Conservation (phyloP, 1,140 invertebrate genomes). For the Lanistes nyassanus region DNA sequence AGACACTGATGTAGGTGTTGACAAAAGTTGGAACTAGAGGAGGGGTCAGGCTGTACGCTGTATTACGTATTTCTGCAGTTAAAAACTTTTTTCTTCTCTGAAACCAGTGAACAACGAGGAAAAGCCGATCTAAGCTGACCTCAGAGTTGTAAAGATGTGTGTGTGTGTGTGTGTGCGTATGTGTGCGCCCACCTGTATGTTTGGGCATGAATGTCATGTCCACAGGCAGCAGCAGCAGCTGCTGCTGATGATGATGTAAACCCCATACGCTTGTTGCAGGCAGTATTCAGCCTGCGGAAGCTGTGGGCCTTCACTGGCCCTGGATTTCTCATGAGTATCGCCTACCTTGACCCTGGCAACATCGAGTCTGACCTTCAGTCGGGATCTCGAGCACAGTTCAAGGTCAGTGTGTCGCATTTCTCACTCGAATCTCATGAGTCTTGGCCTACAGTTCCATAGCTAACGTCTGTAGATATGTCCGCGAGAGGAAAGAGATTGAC, state of each 20-base stretch:
- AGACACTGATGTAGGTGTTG: constrained; percentile 66
- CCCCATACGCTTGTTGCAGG: neutral
- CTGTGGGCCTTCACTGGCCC: constrained; percentile 94
- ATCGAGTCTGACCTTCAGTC: constrained; percentile 92
- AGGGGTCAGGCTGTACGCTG: neutral
- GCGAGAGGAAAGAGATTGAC: neutral
- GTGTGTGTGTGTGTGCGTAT: constrained; percentile 1
- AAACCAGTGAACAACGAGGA: neutral
- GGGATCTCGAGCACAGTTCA: constrained; percentile 82
- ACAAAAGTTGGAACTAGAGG: too few species aligned
- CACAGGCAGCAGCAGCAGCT: too few species aligned
- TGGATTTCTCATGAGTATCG: constrained; percentile 93
- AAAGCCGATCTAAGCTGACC: neutral
- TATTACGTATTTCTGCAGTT: constrained; percentile 9
- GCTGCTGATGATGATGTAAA: too few species aligned
- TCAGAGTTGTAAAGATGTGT: neutral
- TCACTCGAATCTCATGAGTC: too few species aligned
- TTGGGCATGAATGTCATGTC: too few species aligned
- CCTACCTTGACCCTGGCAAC: constrained; percentile 93
- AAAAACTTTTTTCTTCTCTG: neutral
- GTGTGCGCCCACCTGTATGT: neutral
- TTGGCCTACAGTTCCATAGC: neutral
- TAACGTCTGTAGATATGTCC: neutral
- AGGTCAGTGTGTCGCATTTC: too few species aligned
- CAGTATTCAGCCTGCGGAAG: constrained; percentile 83